Evolutionary conservation across 2,797 vertebrate species (phyloP).

Genomic region (Spheniscus humboldti): DNA sequence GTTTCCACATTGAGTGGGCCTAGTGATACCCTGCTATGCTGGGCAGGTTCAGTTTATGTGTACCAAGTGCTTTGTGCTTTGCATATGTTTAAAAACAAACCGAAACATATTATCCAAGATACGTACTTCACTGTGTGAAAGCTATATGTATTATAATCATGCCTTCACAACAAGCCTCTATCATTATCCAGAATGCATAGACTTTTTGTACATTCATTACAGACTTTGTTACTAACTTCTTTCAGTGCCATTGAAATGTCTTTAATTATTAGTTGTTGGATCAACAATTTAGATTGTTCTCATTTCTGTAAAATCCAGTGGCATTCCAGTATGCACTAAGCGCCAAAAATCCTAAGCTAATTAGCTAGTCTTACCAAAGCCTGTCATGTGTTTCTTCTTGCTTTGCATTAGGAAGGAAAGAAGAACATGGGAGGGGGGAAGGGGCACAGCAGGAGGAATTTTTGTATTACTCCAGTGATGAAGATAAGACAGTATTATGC

Average conservation of each 20-base stretch:
- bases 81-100: background rate
- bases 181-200: background rate
- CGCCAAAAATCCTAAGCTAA: constrained; percentile 10
- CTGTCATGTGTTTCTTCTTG: constrained; percentile 44
- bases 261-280: background rate
- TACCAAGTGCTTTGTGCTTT: constrained; percentile 9
- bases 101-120: background rate
- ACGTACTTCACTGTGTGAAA: background rate
- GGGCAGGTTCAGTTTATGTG: background rate
- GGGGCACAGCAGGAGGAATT: background rate
- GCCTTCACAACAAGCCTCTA: background rate
- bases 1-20: background rate
- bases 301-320: background rate
- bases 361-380: constrained; percentile 25
- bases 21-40: background rate
- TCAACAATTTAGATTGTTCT: background rate
- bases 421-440: background rate
- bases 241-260: background rate
- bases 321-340: constrained; percentile 4
- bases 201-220: background rate
- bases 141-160: background rate
- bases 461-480: background rate
- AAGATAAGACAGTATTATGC: background rate
- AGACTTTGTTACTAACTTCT: background rate
- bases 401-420: background rate